Base-by-base conservation (phyloP, 2,113 vertebrate genomes). In the Ibidorhyncha struthersii region DNA sequence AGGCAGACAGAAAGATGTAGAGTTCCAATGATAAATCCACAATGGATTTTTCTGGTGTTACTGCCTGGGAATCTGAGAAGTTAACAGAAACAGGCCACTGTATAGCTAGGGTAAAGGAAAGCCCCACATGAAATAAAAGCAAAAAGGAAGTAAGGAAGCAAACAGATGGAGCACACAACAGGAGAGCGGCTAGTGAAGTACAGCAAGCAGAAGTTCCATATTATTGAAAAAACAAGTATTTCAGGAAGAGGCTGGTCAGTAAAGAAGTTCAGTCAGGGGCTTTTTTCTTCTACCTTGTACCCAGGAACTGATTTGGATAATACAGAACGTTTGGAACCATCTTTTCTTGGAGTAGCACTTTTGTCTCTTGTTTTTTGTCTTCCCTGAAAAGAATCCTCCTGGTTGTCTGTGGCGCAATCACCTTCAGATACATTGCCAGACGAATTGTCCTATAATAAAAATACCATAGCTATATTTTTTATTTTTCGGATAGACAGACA, bases 211-310 rank as follows among this genome's bases (percentile, higher is more conserved):
- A 96, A 92, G 94, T 97, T 96, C 95, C 97, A 49, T 86, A 62
- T 82, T 96, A 93, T 12, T 76, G 94, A 90, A 91, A 83, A 98
- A 50, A 19, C 94, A 96, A 98, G 83, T 91, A 94, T 96, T 96
- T 98, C 97, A 91, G 98, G 98, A 98, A 98, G 96, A 98, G 94
- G 97, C 97, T 98, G 97, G 90, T 96, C 98, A 95, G 94, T 92
- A 96, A 98, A 95, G 97, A 98, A 97, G 98, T 98, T 98, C 98
- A 98, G 98, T 99, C 99, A 99, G 99, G 99, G 99, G 98, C 99
- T 99, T 99, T 99, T 99, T 98, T 99, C 99, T 99, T 99, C 99
- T 99, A 99, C 99, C 99, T 99, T 99, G 99, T 99, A 99, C 99
- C 99, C 99, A 97, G 99, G 98, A 96, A 99, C 98, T 97, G 99